Base-by-base conservation (phyloP, 2,888 invertebrate genomes). In the Hipparchia semele region DNA sequence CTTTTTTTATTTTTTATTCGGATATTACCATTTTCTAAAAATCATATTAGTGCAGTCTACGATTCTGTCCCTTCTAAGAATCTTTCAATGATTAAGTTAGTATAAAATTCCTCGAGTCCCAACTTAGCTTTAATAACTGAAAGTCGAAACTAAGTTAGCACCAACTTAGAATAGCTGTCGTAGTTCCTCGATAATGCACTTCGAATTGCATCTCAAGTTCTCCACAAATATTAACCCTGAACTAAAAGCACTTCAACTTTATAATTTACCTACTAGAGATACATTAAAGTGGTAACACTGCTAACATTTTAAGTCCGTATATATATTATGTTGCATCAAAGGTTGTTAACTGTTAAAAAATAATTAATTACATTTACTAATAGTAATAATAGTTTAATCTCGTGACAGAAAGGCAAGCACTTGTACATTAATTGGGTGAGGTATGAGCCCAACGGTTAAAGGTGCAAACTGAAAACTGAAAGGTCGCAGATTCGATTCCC, bases 71-170 rank as follows among this genome's bases (percentile, higher is more conserved):
- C 13, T n/a, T 23, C 23, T 8, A 39, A 60, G 12, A 12, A 60
- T 60, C 60, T 45, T 60, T 60, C 39, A 10, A 60, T 60, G 23
- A 23, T 23, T 23, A 60, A 60, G 39, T 65, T 53, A 3, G 7
- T 53, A 53, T 39, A 66, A 54, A 39, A 54, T 45, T 54, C 39
- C 33, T 46, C 23, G 12, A 66, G 45, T 56, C 33, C 10, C 67
- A 46, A 12, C 58, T 58, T 58, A 68, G 46, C 68, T 68, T 12
- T 68, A 68, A 68, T 59, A 68, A 23, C 45, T 7, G 58, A 68
- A 59, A 68, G 56, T 68, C 68, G 49, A 68, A 68, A 59, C 68
- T 68, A 68, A 68, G 59, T 59, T 58, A 68, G 68, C 68, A 23
- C 23, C 46, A 68, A 68, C 68, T 59, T 59, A 6, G 46, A 68